Evolutionary conservation across 2,797 vertebrate genomes (phyloP).

Genomic region (Eutrigla gurnardus): DNA sequence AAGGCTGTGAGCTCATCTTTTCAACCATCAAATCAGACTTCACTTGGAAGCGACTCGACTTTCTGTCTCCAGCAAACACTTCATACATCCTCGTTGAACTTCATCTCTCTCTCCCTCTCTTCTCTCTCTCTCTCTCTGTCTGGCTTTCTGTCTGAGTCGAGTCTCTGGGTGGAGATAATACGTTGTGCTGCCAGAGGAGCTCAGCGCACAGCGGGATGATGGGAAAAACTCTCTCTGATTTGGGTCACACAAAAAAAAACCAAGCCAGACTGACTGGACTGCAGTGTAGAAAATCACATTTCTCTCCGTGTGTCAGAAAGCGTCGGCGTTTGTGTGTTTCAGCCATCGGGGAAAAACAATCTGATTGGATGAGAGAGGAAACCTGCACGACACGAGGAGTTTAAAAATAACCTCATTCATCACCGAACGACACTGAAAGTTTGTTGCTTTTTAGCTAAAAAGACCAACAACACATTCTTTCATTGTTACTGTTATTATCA

Average conservation of each 20-base stretch:
- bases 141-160: slow-evolving; percentile 45
- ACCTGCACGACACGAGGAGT: neutral
- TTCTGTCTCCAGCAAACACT: too few species aligned
- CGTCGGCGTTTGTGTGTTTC: slow-evolving; percentile 9
- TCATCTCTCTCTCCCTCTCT: slow-evolving; percentile 8
- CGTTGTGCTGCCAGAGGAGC: slow-evolving; percentile 62
- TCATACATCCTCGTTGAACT: neutral
- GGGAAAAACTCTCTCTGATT: slow-evolving; percentile 63
- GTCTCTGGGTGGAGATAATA: slow-evolving; percentile 60
- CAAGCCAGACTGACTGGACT: slow-evolving; percentile 14
- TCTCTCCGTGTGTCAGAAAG: slow-evolving; percentile 22
- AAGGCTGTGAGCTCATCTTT: too few species aligned
- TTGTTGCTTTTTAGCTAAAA: neutral
- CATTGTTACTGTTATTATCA: neutral
- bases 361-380: slow-evolving; percentile 7
- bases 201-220: slow-evolving; percentile 66
- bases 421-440: neutral
- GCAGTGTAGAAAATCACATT: slow-evolving; percentile 57
- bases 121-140: neutral
- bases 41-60: neutral
- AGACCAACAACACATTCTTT: neutral
- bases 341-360: neutral
- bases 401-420: neutral
- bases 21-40: too few species aligned
- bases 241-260: slow-evolving; percentile 62